Percentiles rank a stretch among this genome's conserved stretches.
phyloP scores from a whole-genome alignment of 30 jellyfish, hydroid and myxozoan species.

The Hydra vulgaris region DNA sequence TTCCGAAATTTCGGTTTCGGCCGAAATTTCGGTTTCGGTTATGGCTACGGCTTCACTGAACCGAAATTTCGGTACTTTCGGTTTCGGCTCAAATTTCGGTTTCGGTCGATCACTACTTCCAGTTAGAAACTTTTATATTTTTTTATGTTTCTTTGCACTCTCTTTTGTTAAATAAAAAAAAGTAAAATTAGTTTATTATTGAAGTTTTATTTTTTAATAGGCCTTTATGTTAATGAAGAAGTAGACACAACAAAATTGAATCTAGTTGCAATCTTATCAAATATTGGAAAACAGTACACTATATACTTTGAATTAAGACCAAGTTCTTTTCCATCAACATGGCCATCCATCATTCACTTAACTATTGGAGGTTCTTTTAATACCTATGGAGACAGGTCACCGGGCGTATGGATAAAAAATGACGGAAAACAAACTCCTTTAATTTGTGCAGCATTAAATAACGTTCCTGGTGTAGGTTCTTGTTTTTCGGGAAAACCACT shows the following conservation, averaged over 20 bases:
- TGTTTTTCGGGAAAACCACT: background rate
- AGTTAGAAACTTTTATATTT: too few species aligned
- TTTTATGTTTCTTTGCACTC: too few species aligned
- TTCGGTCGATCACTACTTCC: too few species aligned
- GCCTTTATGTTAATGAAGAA: background rate
- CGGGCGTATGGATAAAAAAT: background rate
- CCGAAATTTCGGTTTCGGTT: too few species aligned
- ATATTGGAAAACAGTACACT: background rate
- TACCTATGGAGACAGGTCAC: background rate
- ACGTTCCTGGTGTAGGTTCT: background rate
- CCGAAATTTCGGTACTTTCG: too few species aligned
- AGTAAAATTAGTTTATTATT: too few species aligned
- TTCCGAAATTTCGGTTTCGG: too few species aligned
- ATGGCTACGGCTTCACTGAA: too few species aligned
- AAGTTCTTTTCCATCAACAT: background rate
- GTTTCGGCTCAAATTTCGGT: too few species aligned
- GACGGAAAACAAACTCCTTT: background rate
- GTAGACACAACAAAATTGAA: background rate
- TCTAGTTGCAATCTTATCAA: background rate
- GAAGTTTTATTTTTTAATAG: too few species aligned
- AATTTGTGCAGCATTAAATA: background rate
- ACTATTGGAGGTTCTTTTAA: background rate
- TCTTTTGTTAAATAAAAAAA: too few species aligned
- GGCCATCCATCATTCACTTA: background rate
- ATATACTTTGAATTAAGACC: background rate